Percentiles rank a stretch among this genome's conserved stretches.
Conservation (phyloP, 2,113 vertebrate species). For the Danio rerio region GRCz12tu NC_133195.1:6970001-6970500, state of each 20-base stretch:
- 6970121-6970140: slow-evolving; percentile 73
- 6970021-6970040: slow-evolving; percentile 70
- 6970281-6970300: neutral
- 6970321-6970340: too few relatives aligned
- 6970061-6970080: slow-evolving; percentile 82
- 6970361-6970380: too few relatives aligned
- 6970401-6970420: too few relatives aligned
- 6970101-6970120: slow-evolving; percentile 72
- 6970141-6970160: slow-evolving; percentile 71
- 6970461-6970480: too few relatives aligned
- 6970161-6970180: slow-evolving; percentile 75
- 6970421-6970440: too few relatives aligned
- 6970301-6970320: neutral
- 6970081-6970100: slow-evolving; percentile 73
- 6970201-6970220: neutral
- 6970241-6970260: neutral
- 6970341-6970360: too few relatives aligned
- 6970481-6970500: too few relatives aligned
- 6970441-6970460: too few relatives aligned
- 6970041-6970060: slow-evolving; percentile 75
- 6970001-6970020: slow-evolving; percentile 73
- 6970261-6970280: neutral
- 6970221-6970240: neutral
- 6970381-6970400: too few relatives aligned
- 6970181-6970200: slow-evolving; percentile 33